These are phyloP conservation scores for Zeugodacus cucurbitae DNA, from an alignment of 1,140 invertebrate species.

Conservation along the genomic window DNA sequence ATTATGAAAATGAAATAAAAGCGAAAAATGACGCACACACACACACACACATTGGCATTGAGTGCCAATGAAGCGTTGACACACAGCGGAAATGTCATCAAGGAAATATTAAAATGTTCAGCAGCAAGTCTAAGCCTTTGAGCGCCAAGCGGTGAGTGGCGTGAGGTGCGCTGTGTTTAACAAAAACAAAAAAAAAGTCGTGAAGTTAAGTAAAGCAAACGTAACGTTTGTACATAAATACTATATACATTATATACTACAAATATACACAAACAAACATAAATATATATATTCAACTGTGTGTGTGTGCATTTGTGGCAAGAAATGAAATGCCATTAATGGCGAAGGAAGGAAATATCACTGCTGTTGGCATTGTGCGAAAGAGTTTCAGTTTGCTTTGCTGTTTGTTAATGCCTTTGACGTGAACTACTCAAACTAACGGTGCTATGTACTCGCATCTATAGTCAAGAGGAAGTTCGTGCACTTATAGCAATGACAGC, in stretches of 20 bases:
- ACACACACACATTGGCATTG: no score
- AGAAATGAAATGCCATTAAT: not conserved
- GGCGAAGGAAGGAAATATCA: slow-evolving; percentile 20
- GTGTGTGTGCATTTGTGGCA: not conserved
- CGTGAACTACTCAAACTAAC: not conserved
- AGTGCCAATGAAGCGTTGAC: slow-evolving; percentile 3
- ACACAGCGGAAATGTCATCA: slow-evolving; percentile 12
- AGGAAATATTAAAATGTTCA: slow-evolving; percentile 34
- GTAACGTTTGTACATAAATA: not conserved
- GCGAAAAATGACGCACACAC: not conserved
- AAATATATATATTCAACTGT: not conserved
- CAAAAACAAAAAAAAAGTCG: not conserved
- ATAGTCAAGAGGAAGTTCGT: not conserved
- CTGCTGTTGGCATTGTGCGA: not conserved
- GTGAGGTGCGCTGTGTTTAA: not conserved
- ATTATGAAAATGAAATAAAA: not conserved
- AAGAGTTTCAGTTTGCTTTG: not conserved
- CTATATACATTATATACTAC: not conserved
- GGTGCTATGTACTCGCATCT: not conserved
- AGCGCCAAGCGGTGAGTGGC: not conserved
- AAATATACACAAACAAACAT: not conserved
- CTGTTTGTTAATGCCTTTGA: not conserved
- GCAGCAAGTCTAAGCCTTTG: not conserved
- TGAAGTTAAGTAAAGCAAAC: slow-evolving; percentile 2
- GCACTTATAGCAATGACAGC: not conserved